Conservation (phyloP, 2,888 invertebrate species). For the Lasioglossum malachurum region DNA sequence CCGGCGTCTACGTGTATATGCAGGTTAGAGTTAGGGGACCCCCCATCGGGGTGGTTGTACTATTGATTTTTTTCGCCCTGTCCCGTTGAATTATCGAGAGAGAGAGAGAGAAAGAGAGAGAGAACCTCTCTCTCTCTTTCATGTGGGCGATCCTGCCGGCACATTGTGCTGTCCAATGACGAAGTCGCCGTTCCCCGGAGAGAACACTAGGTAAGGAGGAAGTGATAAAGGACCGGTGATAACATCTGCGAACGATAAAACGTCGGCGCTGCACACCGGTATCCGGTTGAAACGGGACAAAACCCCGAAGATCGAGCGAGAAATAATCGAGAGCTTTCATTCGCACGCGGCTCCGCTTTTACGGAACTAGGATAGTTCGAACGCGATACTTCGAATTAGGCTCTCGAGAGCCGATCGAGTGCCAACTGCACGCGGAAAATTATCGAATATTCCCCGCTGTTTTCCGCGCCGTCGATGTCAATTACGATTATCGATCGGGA, state of each 20-base stretch:
- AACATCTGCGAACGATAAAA: slow-evolving; percentile 39
- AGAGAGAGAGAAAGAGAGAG: slow-evolving; percentile 38
- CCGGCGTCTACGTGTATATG: slow-evolving; percentile 38
- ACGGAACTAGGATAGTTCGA: slow-evolving; percentile 6
- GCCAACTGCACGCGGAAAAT: slow-evolving; percentile 43
- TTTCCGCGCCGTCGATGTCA: slow-evolving; percentile 34
- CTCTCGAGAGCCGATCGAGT: slow-evolving; percentile 19
- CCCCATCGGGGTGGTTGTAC: slow-evolving; percentile 76
- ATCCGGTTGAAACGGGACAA: slow-evolving; percentile 17
- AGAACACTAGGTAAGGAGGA: slow-evolving; percentile 19
- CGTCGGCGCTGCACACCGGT: slow-evolving; percentile 1
- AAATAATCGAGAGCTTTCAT: slow-evolving; percentile 31
- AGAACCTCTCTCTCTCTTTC: slow-evolving; percentile 55
- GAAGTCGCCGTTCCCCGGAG: slow-evolving; percentile 18
- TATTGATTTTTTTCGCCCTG: slow-evolving; percentile 82
- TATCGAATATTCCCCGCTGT: slow-evolving; percentile 41
- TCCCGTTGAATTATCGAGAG: slow-evolving; percentile 79
- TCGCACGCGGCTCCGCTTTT: slow-evolving; percentile 26
- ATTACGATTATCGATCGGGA: slow-evolving; percentile 52
- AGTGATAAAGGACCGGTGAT: slow-evolving; percentile 39
- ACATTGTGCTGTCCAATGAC: slow-evolving; percentile 65
- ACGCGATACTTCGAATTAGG: slow-evolving; percentile 41
- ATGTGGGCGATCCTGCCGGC: slow-evolving; percentile 72
- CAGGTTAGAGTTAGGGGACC: slow-evolving; percentile 69
- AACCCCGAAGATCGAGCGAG: not conserved